Conservation (phyloP, 2,888 invertebrate species). For the Scrobipalpa costella region DNA sequence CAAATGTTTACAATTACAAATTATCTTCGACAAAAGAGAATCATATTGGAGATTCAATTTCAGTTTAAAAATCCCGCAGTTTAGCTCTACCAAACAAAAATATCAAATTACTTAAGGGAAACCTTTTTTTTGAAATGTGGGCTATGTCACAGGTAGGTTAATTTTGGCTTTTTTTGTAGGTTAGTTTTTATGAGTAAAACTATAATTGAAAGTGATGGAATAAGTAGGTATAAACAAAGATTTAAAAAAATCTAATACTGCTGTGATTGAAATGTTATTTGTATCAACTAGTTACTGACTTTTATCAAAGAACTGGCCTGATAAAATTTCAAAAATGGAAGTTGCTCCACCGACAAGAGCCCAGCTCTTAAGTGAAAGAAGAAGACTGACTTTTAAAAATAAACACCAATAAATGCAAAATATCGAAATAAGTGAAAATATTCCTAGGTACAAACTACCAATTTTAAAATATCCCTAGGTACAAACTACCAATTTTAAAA, state of each 20-base stretch:
- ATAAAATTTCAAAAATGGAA: too few relatives aligned
- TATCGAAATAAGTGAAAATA: too few relatives aligned
- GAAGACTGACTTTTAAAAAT: too few relatives aligned
- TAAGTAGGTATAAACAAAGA: background rate
- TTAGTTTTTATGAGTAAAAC: background rate
- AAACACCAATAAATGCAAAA: too few relatives aligned
- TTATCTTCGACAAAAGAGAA: constrained; percentile 62
- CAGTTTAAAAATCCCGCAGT: constrained; percentile 47
- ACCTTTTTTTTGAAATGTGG: constrained; percentile 25
- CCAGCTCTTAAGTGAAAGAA: too few relatives aligned
- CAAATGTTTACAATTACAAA: constrained; percentile 77
- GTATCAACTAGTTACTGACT: too few relatives aligned
- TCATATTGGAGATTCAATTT: constrained; percentile 56
- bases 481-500: too few relatives aligned
- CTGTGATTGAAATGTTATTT: too few relatives aligned
- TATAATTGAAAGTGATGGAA: constrained; percentile 18
- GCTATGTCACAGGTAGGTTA: constrained; percentile 34
- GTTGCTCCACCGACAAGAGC: too few relatives aligned
- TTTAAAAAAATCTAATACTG: background rate
- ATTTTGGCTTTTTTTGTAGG: constrained; percentile 3
- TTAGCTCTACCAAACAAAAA: constrained; percentile 57
- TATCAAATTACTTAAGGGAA: constrained; percentile 62
- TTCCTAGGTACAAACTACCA: too few relatives aligned
- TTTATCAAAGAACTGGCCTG: too few relatives aligned
- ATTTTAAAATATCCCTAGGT: too few relatives aligned